Base-by-base conservation (phyloP, 2,113 vertebrate species). In the Alligator sinensis region DNA sequence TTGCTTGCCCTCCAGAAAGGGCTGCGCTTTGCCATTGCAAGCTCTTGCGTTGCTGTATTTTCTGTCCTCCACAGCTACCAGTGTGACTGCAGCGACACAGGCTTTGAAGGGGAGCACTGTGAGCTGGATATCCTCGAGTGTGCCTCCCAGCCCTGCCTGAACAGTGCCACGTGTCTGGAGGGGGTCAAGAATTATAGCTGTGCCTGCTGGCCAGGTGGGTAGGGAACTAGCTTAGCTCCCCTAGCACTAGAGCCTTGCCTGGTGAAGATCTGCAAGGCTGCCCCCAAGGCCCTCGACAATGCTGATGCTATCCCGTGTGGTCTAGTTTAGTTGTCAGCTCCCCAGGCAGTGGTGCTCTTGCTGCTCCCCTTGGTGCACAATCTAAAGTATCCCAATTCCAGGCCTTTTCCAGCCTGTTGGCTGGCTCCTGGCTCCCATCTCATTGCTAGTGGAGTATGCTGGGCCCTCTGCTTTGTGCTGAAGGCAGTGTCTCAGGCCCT, bases 101-200 rank as follows among this genome's bases (percentile, higher is more conserved):
- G 99, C 91, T 99, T 98, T 6, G 92, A 97, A 61, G 99, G 99
- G 3, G 59, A 89, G 21, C 96, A 96, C 88, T 99, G 99, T 59
- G 98, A 99, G 92, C 76, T 96, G 75, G 99, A 99, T 81, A 98
- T 99, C 84, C 98, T 97, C 61, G 99, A 99, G 95, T 99, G 99
- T 92, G 98, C 97, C 1, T 99, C 99, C 0, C 89, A 97, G n/a
- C 99, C 99, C 38, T 99, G 99, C 70, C 97, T 97, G 80, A 98
- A 99, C 82, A 96, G 98, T 74, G 98, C 98, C 68, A 97, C 98
- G 0, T 99, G 99, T 27, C 75, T 98, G 90, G 99, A 99, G 58
- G 98, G 98, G 30, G 93, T 97, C 79, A 98, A 98, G 86, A 96
- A 94, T 91, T 99, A 99, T 96, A 84, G 84, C 91, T 99, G 99